Evolutionary conservation across 2,888 invertebrate species (phyloP).

Genomic region (Leucoma salicis): DNA sequence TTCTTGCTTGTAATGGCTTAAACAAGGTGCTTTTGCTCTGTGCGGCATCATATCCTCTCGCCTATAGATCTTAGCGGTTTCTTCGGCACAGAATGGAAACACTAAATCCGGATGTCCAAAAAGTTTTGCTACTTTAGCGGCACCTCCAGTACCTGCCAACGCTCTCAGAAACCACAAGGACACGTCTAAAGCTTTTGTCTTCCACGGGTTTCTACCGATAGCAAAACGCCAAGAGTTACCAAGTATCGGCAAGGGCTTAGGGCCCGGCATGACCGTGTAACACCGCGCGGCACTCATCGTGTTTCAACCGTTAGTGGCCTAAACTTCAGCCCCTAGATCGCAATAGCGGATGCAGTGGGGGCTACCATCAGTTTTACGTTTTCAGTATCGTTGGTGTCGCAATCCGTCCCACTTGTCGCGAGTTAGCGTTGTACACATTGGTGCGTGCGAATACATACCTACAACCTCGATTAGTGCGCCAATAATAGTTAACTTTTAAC

Average conservation of each 20-base stretch:
- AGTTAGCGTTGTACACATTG: conserved; percentile 44
- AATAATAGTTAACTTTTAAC: too few species aligned
- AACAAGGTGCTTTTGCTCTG: conserved; percentile 87
- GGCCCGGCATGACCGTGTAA: conserved; percentile 88
- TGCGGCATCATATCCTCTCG: conserved; percentile 87
- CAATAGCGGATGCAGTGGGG: conserved; percentile 56
- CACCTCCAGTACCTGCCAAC: conserved; percentile 73
- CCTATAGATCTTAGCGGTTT: conserved; percentile 86
- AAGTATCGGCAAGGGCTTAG: conserved; percentile 86
- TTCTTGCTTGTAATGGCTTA: conserved; percentile 87
- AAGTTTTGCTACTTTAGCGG: conserved; percentile 85
- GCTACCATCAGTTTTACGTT: conserved; percentile 57
- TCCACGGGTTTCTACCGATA: conserved; percentile 72
- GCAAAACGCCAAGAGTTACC: conserved; percentile 93
- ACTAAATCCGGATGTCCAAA: conserved; percentile 89
- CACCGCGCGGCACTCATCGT: conserved; percentile 70
- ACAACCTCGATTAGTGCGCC: conserved; percentile 17
- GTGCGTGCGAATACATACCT: conserved; percentile 40
- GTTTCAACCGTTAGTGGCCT: conserved; percentile 51
- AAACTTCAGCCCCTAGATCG: conserved; percentile 55
- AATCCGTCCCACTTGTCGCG: conserved; percentile 52
- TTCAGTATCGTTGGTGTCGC: conserved; percentile 59
- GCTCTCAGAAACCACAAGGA: conserved; percentile 75
- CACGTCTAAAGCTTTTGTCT: conserved; percentile 79
- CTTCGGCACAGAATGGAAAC: conserved; percentile 88